A percentile compares a stretch with the other conserved stretches of the same genome.
Conservation (phyloP, 2,113 vertebrate species). For the Larimichthys polyactis region DNA sequence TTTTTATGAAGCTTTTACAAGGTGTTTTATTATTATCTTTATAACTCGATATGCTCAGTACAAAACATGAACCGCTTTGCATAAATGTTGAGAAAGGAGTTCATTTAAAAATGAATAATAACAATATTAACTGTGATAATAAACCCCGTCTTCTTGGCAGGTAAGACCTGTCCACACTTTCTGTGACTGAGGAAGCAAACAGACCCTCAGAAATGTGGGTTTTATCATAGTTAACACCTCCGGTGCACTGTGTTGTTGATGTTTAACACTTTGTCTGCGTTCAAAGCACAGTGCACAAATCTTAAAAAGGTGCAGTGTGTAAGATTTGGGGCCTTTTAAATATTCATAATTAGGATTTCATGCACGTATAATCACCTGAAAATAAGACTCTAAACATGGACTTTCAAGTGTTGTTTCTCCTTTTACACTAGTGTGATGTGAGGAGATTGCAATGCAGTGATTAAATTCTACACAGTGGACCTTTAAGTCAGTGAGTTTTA, state of each 20-base stretch:
- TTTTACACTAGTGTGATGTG: no score
- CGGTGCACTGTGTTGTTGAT: not conserved
- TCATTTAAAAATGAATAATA: not conserved
- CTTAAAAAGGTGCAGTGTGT: no score
- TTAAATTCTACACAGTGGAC: no score
- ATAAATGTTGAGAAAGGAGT: not conserved
- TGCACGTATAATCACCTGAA: no score
- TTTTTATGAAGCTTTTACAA: constrained; percentile 54
- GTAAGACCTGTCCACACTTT: not conserved
- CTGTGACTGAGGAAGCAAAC: not conserved
- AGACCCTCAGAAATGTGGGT: not conserved
- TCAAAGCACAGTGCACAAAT: not conserved
- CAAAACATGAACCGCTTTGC: not conserved
- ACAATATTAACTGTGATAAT: not conserved
- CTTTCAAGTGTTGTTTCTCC: no score
- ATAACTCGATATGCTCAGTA: not conserved
- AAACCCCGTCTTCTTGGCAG: not conserved
- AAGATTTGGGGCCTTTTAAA: no score
- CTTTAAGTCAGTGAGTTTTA: not conserved
- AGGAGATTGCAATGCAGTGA: no score
- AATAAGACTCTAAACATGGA: no score
- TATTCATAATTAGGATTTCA: no score
- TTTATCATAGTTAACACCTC: constrained; percentile 10
- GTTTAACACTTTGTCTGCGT: not conserved
- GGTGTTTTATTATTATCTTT: constrained; percentile 20